phyloP scores from a whole-genome alignment of 2,113 vertebrate genomes.

The Pterocles burchelli region DNA sequence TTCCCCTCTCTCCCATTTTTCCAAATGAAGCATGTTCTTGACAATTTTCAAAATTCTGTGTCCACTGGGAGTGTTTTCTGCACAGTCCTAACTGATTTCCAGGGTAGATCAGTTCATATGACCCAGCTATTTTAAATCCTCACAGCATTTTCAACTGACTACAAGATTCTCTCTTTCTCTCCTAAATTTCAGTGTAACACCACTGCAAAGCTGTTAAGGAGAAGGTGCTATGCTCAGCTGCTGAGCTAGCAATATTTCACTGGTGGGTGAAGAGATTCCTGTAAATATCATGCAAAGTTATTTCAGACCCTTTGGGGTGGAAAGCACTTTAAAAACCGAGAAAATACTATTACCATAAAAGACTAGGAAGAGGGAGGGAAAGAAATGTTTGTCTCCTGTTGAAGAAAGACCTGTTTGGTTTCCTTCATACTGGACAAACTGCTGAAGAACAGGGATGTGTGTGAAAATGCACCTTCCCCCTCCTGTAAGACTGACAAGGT shows the following conservation, averaged over 20 bases:
- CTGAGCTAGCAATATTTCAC: neutral
- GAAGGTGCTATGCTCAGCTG: neutral
- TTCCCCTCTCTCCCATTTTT: neutral
- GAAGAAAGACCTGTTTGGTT: neutral
- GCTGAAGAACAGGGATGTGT: neutral
- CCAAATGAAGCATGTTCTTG: neutral
- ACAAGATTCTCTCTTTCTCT: neutral
- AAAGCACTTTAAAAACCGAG: neutral
- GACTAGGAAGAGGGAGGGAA: neutral
- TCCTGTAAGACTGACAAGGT: neutral
- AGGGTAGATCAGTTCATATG: neutral
- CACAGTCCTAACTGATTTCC: neutral
- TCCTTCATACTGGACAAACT: neutral
- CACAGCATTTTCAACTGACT: neutral
- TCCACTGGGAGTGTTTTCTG: neutral
- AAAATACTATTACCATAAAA: neutral
- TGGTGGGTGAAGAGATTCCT: neutral
- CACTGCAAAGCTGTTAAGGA: neutral
- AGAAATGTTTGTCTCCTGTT: neutral
- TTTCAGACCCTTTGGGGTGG: neutral
- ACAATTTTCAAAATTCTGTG: neutral
- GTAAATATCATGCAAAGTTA: slow-evolving; percentile 13
- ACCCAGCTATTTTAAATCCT: neutral
- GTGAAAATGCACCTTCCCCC: neutral
- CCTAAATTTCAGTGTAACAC: neutral